Percentiles rank a stretch among this genome's conserved stretches.
Conservation (phyloP, 2,113 vertebrate species). For the Chionomys nivalis region DNA sequence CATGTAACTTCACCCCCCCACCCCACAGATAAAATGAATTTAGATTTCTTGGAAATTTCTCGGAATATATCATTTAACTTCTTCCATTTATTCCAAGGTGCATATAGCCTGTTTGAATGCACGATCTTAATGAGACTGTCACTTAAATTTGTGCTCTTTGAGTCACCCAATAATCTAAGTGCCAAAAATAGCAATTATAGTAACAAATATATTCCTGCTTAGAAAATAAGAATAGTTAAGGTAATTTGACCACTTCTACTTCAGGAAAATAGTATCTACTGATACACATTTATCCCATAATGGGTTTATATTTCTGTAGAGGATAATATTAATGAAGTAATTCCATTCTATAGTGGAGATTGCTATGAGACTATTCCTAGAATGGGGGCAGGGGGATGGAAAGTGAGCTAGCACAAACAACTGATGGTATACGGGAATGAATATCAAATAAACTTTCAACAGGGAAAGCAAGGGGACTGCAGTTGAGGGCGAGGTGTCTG, state of each 20-base stretch:
- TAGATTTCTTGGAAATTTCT: conserved; percentile 11
- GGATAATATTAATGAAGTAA: conserved; percentile 45
- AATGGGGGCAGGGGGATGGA: background rate
- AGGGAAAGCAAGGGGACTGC: background rate
- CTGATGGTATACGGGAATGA: background rate
- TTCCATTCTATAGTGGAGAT: conserved; percentile 1
- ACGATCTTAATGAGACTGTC: conserved; percentile 3
- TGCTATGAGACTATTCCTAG: conserved; percentile 19
- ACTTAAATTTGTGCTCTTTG: conserved; percentile 3
- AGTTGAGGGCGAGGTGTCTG: background rate
- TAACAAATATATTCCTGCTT: background rate
- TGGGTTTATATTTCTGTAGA: background rate
- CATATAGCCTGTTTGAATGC: background rate
- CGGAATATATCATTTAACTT: conserved; percentile 8
- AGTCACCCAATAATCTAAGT: conserved; percentile 17
- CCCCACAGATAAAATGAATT: background rate
- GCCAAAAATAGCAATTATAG: background rate
- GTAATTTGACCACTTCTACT: background rate
- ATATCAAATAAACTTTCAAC: background rate
- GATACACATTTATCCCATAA: background rate
- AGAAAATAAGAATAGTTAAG: conserved; percentile 11
- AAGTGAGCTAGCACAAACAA: conserved; percentile 19
- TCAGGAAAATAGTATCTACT: conserved; percentile 28
- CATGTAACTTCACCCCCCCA: background rate
- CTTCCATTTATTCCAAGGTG: background rate